Percentiles rank a stretch among this genome's conserved stretches.
These are phyloP conservation scores for Limnephilus auricula DNA, from an alignment of 2,888 invertebrate genomes.

Conservation along the genomic window DNA sequence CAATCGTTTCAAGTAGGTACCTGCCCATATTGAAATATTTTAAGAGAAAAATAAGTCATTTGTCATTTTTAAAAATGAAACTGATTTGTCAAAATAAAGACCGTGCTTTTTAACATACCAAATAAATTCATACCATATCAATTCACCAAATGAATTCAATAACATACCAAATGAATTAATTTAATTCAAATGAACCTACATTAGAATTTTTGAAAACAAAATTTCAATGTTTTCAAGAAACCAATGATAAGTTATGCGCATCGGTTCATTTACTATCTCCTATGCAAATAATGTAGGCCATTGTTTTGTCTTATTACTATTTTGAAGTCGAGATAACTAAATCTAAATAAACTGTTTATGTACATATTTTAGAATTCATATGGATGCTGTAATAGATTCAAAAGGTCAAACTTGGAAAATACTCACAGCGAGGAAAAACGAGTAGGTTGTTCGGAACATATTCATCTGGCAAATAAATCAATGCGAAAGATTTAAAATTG, in stretches of 20 bases:
- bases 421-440: neutral
- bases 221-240: neutral
- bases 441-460: neutral
- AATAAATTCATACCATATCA: no score
- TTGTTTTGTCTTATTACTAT: no score
- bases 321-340: neutral
- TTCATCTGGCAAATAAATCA: neutral
- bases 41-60: no score
- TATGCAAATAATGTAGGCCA: neutral
- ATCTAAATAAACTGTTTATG: neutral
- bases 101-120: no score
- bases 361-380: neutral
- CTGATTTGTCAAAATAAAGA: no score
- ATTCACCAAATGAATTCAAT: no score
- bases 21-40: no score
- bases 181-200: no score
- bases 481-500: neutral
- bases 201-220: no score
- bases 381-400: neutral
- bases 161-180: no score
- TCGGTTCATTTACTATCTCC: neutral
- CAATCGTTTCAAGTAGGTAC: no score
- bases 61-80: no score
- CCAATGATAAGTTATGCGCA: neutral
- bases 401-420: conserved; percentile 2